These are phyloP conservation scores for Lophius piscatorius DNA, from an alignment of 2,113 vertebrate genomes.

Conservation along the genomic window DNA sequence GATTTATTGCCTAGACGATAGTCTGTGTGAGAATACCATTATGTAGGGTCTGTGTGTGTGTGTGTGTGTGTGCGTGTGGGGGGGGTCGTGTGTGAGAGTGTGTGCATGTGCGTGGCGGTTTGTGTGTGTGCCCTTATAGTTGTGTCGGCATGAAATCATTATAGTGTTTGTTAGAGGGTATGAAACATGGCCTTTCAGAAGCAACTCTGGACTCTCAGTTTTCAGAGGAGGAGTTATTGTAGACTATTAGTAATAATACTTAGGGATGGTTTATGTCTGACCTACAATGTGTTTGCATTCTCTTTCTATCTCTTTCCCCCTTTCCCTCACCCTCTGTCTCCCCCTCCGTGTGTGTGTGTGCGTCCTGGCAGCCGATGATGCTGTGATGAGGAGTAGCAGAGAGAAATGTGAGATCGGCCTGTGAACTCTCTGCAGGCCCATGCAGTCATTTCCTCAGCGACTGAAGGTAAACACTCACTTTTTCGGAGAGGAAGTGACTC, in stretches of 20 bases:
- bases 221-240: conserved; percentile 36
- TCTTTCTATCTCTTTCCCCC: not conserved
- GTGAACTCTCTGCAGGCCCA: conserved; percentile 64
- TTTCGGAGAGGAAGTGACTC: conserved; percentile 77
- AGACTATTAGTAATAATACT: conserved; percentile 28
- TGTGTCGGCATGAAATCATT: too few relatives aligned
- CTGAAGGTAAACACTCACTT: conserved; percentile 77
- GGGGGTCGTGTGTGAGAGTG: too few relatives aligned
- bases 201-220: conserved; percentile 8
- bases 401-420: conserved; percentile 66
- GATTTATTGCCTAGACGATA: too few relatives aligned
- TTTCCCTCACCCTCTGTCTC: too few relatives aligned
- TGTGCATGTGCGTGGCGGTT: too few relatives aligned
- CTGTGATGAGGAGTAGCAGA: conserved; percentile 42
- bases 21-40: too few relatives aligned
- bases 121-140: too few relatives aligned
- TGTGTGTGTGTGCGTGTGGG: too few relatives aligned
- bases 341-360: conserved; percentile 18
- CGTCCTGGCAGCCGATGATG: conserved; percentile 54
- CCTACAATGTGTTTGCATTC: conserved; percentile 31
- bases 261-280: conserved; percentile 18
- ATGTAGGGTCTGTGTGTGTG: too few relatives aligned
- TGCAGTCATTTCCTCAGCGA: conserved; percentile 79
- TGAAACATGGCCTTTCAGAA: not conserved
- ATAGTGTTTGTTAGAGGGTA: too few relatives aligned